Evolutionary conservation across 2,113 vertebrate genomes (phyloP).

Genomic region (Myotis davidii): DNA sequence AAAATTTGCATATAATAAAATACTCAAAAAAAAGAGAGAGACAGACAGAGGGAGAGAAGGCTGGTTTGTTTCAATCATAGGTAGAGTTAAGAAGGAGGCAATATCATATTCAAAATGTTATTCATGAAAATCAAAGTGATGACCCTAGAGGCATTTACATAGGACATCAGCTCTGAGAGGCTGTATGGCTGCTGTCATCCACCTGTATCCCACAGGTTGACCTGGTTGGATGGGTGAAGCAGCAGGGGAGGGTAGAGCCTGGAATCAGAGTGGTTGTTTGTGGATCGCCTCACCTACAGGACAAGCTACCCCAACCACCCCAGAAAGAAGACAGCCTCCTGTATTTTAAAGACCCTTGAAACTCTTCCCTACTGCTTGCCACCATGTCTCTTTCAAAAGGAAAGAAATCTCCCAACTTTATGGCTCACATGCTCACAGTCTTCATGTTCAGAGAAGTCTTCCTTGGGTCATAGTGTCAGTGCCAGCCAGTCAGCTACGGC

Average conservation of each 20-base stretch:
- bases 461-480: not conserved
- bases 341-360: not conserved
- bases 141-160: not conserved
- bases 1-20: not conserved
- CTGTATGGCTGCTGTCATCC: too few species aligned
- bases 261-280: not conserved
- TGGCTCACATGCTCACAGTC: not conserved
- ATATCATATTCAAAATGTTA: not conserved
- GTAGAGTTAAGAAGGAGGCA: not conserved
- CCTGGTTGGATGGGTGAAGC: not conserved
- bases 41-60: not conserved
- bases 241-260: not conserved
- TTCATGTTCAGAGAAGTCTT: not conserved
- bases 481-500: too few species aligned
- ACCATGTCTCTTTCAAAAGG: not conserved
- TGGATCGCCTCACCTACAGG: not conserved
- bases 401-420: not conserved
- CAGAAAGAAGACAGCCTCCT: not conserved
- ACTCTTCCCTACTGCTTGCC: not conserved
- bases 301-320: not conserved
- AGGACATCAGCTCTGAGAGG: not conserved
- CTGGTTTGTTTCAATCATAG: not conserved
- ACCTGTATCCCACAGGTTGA: rapidly evolving
- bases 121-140: not conserved
- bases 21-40: not conserved